These are phyloP conservation scores for Monopis laevigella DNA, from an alignment of 2,888 invertebrate species.

Conservation along the genomic window DNA sequence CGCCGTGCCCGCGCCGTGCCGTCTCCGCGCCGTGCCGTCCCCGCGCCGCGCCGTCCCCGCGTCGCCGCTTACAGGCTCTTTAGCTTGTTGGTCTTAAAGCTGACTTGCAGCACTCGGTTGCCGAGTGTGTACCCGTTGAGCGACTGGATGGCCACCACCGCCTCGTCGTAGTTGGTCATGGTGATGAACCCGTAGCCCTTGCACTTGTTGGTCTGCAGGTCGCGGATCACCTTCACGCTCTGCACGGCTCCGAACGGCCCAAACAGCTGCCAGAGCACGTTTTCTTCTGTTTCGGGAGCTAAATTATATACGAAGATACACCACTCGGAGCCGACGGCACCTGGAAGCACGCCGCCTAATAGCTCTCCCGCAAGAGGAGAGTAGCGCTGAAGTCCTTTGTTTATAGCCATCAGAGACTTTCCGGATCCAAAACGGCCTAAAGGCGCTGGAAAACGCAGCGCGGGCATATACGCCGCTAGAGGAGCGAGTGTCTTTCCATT, in stretches of 20 bases:
- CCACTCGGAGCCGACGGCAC: slow-evolving; percentile 80
- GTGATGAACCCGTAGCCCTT: slow-evolving; percentile 96
- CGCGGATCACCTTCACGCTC: slow-evolving; percentile 92
- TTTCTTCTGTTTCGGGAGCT: slow-evolving; percentile 95
- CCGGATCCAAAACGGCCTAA: slow-evolving; percentile 85
- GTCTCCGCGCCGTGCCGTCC: slow-evolving; percentile 49
- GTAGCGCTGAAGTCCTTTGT: slow-evolving; percentile 78
- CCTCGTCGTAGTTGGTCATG: slow-evolving; percentile 96
- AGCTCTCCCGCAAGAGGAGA: slow-evolving; percentile 89
- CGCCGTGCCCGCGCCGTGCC: slow-evolving; percentile 44
- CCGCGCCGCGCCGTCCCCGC: slow-evolving; percentile 39
- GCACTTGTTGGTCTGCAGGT: slow-evolving; percentile 92
- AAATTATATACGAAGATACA: slow-evolving; percentile 97
- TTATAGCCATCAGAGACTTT: slow-evolving; percentile 90
- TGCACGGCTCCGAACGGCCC: slow-evolving; percentile 95
- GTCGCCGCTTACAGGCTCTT: slow-evolving; percentile 71
- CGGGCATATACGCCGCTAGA: slow-evolving; percentile 85
- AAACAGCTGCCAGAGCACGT: slow-evolving; percentile 95
- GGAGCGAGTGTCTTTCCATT: slow-evolving; percentile 84
- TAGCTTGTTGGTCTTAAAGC: slow-evolving; percentile 88
- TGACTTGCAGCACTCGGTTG: slow-evolving; percentile 91
- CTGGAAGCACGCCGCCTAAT: slow-evolving; percentile 80
- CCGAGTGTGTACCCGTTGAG: slow-evolving; percentile 92
- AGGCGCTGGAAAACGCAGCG: slow-evolving; percentile 68
- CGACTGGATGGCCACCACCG: slow-evolving; percentile 89